Evolutionary conservation across 2,797 vertebrate genomes (phyloP).

Genomic region (Phaenicophaeus curvirostris): DNA sequence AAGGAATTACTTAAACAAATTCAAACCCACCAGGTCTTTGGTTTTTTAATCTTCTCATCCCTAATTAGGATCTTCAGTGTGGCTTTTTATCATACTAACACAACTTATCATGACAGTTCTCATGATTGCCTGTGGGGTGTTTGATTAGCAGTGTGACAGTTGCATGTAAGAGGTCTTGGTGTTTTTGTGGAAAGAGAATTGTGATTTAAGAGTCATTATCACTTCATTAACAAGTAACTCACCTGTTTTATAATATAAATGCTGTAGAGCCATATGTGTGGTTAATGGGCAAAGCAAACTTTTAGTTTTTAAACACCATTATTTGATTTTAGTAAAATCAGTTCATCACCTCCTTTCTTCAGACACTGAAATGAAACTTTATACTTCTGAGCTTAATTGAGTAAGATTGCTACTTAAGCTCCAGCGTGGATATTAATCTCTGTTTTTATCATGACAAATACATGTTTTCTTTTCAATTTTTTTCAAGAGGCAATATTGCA

Average conservation of each 20-base stretch:
- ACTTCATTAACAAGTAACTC: conserved; percentile 21
- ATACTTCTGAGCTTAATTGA: background rate
- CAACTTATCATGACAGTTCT: background rate
- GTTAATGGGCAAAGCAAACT: conserved; percentile 24
- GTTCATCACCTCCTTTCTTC: background rate
- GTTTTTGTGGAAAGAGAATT: conserved; percentile 22
- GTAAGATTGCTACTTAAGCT: background rate
- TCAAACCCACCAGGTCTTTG: conserved; percentile 24
- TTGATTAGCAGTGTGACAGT: conserved; percentile 23
- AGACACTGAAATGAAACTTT: background rate
- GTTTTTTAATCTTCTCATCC: conserved; percentile 71
- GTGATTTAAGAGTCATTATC: background rate
- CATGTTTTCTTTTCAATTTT: background rate
- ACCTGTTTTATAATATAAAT: background rate
- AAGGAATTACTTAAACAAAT: background rate
- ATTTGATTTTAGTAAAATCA: background rate
- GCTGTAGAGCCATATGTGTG: background rate
- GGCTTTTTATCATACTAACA: conserved; percentile 43
- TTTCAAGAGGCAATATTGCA: background rate
- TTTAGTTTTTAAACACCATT: background rate
- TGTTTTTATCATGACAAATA: background rate
- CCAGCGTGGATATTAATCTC: background rate
- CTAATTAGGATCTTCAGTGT: conserved; percentile 46
- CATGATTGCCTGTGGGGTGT: background rate
- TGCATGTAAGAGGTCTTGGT: conserved; percentile 41